Evolutionary conservation across 2,888 invertebrate species (phyloP).

Genomic region (Vanessa cardui): DNA sequence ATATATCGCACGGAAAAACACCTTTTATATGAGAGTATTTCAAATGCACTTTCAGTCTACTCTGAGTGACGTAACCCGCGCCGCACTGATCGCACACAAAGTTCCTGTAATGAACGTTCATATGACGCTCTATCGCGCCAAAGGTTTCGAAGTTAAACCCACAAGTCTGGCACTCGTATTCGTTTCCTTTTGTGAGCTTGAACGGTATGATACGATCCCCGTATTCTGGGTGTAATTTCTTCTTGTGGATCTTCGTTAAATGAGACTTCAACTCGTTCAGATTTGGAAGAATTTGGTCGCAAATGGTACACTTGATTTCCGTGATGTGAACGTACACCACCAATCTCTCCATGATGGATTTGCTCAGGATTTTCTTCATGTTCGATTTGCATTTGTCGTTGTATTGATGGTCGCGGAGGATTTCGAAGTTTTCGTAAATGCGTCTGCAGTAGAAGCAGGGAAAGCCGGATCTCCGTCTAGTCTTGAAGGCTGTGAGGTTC

Average conservation of each 20-base stretch:
- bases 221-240: slow-evolving; percentile 54
- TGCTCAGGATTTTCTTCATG: slow-evolving; percentile 50
- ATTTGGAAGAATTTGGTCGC: slow-evolving; percentile 46
- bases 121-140: slow-evolving; percentile 65
- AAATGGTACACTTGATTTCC: slow-evolving; percentile 58
- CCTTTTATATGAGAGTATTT: slow-evolving; percentile 61
- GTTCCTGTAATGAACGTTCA: slow-evolving; percentile 70
- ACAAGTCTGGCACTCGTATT: slow-evolving; percentile 62
- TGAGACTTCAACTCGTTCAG: slow-evolving; percentile 60
- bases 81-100: slow-evolving; percentile 68
- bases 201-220: slow-evolving; percentile 66
- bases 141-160: slow-evolving; percentile 65
- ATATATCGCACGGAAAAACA: slow-evolving; percentile 57
- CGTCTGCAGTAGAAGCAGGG: slow-evolving; percentile 68
- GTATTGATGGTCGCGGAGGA: slow-evolving; percentile 52
- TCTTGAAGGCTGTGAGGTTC: slow-evolving; percentile 62
- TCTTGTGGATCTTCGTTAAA: slow-evolving; percentile 55
- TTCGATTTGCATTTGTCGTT: slow-evolving; percentile 50
- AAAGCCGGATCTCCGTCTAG: slow-evolving; percentile 59
- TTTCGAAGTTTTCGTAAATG: slow-evolving; percentile 53
- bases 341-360: slow-evolving; percentile 56
- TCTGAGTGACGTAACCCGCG: slow-evolving; percentile 63
- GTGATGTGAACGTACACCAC: slow-evolving; percentile 65
- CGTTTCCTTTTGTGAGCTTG: slow-evolving; percentile 50
- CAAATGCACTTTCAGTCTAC: slow-evolving; percentile 61